A percentile compares a stretch with the other conserved stretches of the same genome.
phyloP scores from a whole-genome alignment of 2,113 vertebrate genomes.

The Morone saxatilis region DNA sequence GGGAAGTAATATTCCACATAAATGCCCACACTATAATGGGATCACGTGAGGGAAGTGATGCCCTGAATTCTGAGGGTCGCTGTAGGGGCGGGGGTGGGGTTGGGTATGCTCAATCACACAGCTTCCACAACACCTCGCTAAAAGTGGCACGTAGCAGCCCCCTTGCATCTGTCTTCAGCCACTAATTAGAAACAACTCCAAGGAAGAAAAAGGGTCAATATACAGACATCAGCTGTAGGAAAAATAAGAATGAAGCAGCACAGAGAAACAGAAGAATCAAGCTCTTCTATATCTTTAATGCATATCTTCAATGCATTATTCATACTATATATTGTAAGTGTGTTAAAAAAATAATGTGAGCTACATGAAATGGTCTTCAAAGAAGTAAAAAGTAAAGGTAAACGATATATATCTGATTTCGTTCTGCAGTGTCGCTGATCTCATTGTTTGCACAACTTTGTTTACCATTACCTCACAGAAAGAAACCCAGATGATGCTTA shows the following conservation, averaged over 20 bases:
- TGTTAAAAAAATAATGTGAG: neutral
- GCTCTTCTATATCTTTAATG: neutral
- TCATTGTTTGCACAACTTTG: neutral
- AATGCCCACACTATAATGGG: conserved; percentile 24
- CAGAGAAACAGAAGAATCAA: neutral
- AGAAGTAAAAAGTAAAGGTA: neutral
- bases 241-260: neutral
- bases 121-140: conserved; percentile 38
- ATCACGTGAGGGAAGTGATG: conserved; percentile 20
- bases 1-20: conserved; percentile 23
- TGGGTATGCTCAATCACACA: neutral
- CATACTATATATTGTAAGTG: neutral
- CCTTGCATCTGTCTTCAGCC: conserved; percentile 53
- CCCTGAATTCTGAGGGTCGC: conserved; percentile 41
- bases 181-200: conserved; percentile 63
- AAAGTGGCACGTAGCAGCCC: conserved; percentile 59
- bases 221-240: neutral
- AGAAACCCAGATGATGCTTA: neutral
- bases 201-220: conserved; percentile 36
- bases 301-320: neutral
- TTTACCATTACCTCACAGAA: neutral
- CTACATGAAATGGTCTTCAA: neutral
- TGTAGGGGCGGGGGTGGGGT: neutral
- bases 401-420: too few relatives aligned
- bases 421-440: neutral